A percentile compares a stretch with the other conserved stretches of the same genome.
phyloP scores from a whole-genome alignment of 2,113 vertebrate species.

The Argyrosomus japonicus region DNA sequence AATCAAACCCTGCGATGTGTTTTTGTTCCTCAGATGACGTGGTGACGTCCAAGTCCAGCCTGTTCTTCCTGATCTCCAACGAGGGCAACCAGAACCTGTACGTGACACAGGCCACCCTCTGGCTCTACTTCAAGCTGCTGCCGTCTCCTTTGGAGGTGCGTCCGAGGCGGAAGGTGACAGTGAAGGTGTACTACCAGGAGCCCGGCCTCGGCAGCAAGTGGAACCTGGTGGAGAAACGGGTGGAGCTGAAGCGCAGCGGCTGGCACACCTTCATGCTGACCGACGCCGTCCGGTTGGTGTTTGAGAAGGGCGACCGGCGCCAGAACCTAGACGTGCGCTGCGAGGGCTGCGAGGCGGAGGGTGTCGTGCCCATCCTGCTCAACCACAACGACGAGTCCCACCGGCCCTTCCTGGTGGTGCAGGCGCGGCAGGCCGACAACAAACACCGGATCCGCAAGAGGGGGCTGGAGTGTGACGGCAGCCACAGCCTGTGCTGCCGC shows the following conservation, averaged over 20 bases:
- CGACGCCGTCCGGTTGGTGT: constrained; percentile 90
- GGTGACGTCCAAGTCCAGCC: constrained; percentile 92
- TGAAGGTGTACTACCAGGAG: constrained; percentile 95
- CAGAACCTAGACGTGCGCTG: constrained; percentile 96
- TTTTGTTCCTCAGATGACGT: constrained; percentile 87
- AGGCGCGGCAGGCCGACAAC: constrained; percentile 88
- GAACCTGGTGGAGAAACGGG: constrained; percentile 94
- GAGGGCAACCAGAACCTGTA: constrained; percentile 96
- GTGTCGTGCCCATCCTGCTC: constrained; percentile 89
- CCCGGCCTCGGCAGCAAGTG: constrained; percentile 88
- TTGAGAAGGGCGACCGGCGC: constrained; percentile 91
- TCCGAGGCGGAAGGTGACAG: constrained; percentile 89
- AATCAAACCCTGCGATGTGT: neutral
- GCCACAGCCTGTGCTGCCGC: constrained; percentile 94
- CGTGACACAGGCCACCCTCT: constrained; percentile 93
- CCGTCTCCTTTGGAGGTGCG: constrained; percentile 88
- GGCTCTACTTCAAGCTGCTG: constrained; percentile 96
- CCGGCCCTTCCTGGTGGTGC: constrained; percentile 95
- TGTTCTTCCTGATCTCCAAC: constrained; percentile 96
- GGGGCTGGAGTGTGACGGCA: constrained; percentile 96
- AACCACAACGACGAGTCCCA: constrained; percentile 91
- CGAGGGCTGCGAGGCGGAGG: constrained; percentile 90
- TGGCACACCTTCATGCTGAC: constrained; percentile 97
- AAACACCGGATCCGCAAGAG: constrained; percentile 95
- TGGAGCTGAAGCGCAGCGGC: constrained; percentile 94